A percentile compares a stretch with the other conserved stretches of the same genome.
phyloP scores from a whole-genome alignment of 2,797 vertebrate genomes.

The Caiman crocodilus region DNA sequence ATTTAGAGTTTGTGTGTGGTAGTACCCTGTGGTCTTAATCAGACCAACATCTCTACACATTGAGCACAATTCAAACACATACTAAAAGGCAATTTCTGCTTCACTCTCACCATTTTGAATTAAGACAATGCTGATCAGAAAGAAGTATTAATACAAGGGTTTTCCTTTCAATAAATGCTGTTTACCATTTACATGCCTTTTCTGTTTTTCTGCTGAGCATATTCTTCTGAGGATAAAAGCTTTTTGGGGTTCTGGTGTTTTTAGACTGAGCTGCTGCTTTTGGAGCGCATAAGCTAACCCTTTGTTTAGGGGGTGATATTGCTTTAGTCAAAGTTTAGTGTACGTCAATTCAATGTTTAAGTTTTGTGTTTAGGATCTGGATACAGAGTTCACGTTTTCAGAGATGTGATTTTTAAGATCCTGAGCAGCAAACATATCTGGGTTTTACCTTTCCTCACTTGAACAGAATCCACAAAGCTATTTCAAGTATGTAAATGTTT shows the following conservation, averaged over 20 bases:
- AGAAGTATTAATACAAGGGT: background rate
- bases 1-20: fast-evolving
- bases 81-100: background rate
- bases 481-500: fast-evolving
- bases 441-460: background rate
- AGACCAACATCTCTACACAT: fast-evolving
- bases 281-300: slow-evolving; percentile 22
- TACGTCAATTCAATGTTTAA: background rate
- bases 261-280: slow-evolving; percentile 40
- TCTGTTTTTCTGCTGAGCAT: background rate
- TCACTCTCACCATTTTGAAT: background rate
- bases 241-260: background rate
- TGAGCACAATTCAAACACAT: fast-evolving
- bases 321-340: background rate
- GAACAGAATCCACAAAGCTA: background rate
- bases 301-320: background rate
- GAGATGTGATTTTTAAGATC: background rate
- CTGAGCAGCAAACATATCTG: background rate
- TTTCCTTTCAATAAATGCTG: fast-evolving
- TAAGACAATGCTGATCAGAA: background rate
- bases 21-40: background rate
- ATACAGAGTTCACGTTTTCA: background rate
- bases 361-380: background rate
- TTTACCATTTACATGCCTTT: background rate
- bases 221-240: background rate